Conservation (phyloP, 2,888 invertebrate genomes). For the Nomada goodeniana region DNA sequence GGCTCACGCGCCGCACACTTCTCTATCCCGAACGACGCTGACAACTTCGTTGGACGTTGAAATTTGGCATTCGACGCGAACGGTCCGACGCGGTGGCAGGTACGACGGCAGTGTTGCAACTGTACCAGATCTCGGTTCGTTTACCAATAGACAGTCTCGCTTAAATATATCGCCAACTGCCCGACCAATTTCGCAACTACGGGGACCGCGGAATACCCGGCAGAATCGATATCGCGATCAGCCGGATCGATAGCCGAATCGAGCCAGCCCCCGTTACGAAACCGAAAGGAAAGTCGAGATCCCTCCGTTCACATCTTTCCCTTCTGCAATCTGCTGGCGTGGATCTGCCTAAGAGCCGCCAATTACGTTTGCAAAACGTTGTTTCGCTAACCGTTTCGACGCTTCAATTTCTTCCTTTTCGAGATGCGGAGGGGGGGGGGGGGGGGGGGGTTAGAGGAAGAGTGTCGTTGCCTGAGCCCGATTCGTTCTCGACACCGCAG, state of each 20-base stretch:
- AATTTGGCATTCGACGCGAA: constrained; percentile 55
- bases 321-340: constrained; percentile 35
- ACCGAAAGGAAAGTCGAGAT: constrained; percentile 48
- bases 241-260: constrained; percentile 47
- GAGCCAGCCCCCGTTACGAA: constrained; percentile 44
- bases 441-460: neutral
- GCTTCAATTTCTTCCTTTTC: neutral
- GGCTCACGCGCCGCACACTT: too few relatives aligned
- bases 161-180: constrained; percentile 75
- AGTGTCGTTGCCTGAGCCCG: neutral
- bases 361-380: constrained; percentile 54
- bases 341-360: constrained; percentile 20
- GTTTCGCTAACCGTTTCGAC: neutral
- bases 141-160: constrained; percentile 75
- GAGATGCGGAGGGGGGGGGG: neutral
- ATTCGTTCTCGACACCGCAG: neutral
- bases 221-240: constrained; percentile 62
- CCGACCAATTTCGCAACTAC: constrained; percentile 59
- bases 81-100: constrained; percentile 25
- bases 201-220: constrained; percentile 44
- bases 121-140: constrained; percentile 78
- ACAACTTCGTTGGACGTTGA: neutral
- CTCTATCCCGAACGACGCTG: too few relatives aligned
- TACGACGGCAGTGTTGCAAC: constrained; percentile 75
- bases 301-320: constrained; percentile 42